phyloP scores from a whole-genome alignment of 2,797 vertebrate species.

The Rhinoraja longicauda region DNA sequence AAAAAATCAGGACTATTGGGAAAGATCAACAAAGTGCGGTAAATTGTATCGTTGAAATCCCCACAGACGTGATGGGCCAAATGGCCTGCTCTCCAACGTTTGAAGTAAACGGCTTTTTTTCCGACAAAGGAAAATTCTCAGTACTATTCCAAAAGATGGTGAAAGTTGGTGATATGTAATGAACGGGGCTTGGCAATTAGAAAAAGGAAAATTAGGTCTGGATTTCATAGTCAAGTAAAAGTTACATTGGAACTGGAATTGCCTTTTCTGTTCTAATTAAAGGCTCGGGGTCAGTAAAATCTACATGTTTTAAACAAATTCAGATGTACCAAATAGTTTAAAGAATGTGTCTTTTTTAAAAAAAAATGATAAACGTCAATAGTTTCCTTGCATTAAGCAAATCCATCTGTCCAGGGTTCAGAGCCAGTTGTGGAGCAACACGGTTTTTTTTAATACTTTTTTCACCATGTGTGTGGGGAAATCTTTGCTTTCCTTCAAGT shows the following conservation, averaged over 20 bases:
- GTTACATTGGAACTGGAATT: not conserved
- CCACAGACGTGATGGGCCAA: not conserved
- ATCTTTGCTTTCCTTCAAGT: not conserved
- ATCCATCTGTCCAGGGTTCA: not conserved
- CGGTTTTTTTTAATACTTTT: not conserved
- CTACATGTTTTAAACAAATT: conserved; percentile 26
- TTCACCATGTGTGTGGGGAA: not conserved
- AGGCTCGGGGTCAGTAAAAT: not conserved
- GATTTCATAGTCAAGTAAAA: conserved; percentile 2
- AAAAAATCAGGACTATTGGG: not conserved
- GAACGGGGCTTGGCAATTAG: not conserved
- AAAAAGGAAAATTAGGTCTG: not conserved
- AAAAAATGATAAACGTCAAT: conserved; percentile 13
- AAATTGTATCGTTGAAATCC: not conserved
- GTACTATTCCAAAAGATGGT: not conserved
- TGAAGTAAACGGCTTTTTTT: not conserved
- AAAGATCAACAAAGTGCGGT: not conserved
- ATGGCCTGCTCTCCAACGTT: not conserved
- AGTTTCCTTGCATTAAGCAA: conserved; percentile 26
- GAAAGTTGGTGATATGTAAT: not conserved
- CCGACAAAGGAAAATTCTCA: not conserved
- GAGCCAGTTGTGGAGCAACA: not conserved
- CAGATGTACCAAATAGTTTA: conserved; percentile 31
- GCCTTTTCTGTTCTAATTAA: not conserved
- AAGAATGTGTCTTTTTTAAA: not conserved